A percentile compares a stretch with the other conserved stretches of the same genome.
These are phyloP conservation scores for Apamea anceps DNA, from an alignment of 2,888 invertebrate species.

Conservation along the genomic window DNA sequence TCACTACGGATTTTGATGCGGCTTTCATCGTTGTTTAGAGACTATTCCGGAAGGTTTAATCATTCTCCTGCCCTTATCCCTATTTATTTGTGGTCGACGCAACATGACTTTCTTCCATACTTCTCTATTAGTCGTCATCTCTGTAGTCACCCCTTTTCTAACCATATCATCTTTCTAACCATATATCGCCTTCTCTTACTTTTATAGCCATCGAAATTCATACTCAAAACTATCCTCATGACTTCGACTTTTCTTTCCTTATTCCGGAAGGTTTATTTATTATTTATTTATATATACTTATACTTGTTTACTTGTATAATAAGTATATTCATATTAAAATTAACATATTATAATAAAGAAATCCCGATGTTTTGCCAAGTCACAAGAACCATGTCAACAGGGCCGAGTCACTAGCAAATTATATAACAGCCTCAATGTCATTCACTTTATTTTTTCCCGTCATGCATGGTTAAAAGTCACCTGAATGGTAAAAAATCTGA, in stretches of 20 bases:
- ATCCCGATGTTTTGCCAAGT: not conserved
- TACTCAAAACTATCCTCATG: no score
- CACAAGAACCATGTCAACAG: not conserved
- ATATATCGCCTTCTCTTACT: no score
- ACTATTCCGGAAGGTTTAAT: no score
- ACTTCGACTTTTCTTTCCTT: not conserved
- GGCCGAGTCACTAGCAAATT: not conserved
- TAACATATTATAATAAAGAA: not conserved
- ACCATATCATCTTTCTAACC: no score
- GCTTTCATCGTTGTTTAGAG: not conserved
- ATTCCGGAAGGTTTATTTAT: not conserved
- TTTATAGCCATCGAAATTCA: no score
- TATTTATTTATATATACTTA: no score
- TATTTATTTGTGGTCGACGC: no score
- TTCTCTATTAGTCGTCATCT: no score
- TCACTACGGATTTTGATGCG: not conserved
- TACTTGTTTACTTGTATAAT: no score
- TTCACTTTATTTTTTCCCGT: not conserved
- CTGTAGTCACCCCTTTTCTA: no score
- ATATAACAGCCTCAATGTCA: not conserved
- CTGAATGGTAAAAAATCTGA: not conserved
- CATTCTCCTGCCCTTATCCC: no score
- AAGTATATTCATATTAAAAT: not conserved
- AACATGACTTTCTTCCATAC: no score
- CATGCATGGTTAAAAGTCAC: not conserved